A percentile compares a stretch with the other conserved stretches of the same genome.
phyloP scores from a whole-genome alignment of 2,113 vertebrate genomes.

The Nibea coibor region DNA sequence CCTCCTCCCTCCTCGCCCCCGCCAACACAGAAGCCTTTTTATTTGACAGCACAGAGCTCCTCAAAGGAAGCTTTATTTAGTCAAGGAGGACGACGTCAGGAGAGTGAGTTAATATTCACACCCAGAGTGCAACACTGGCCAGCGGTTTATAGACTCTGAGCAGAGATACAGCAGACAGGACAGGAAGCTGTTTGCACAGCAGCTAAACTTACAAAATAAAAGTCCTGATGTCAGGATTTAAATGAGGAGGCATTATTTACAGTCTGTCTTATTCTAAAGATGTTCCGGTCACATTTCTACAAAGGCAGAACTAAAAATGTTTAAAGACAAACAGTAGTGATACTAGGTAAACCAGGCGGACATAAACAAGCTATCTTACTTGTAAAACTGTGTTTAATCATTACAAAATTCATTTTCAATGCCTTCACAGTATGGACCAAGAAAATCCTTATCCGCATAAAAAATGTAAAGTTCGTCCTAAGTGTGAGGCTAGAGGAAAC shows the following conservation, averaged over 20 bases:
- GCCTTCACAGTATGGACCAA: no score
- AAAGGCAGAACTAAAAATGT: no score
- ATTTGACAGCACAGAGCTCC: conserved; percentile 31
- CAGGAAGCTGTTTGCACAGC: conserved; percentile 10
- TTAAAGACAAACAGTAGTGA: background rate
- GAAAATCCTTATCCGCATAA: background rate
- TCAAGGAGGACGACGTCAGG: conserved; percentile 32
- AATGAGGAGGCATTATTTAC: background rate
- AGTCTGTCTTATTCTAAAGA: background rate
- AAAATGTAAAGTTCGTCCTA: background rate
- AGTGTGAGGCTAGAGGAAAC: background rate
- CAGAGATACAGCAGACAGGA: conserved; percentile 1
- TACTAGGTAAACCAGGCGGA: background rate
- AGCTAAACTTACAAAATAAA: background rate
- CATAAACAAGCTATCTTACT: background rate
- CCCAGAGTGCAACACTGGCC: background rate
- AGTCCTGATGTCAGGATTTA: background rate
- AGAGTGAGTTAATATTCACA: conserved; percentile 60
- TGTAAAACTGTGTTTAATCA: no score
- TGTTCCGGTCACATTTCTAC: background rate
- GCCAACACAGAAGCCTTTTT: conserved; percentile 52
- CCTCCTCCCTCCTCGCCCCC: background rate
- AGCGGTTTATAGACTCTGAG: background rate
- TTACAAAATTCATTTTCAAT: no score
- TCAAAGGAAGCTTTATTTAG: conserved; percentile 66